A percentile compares a stretch with the other conserved stretches of the same genome.
Evolutionary conservation across 1,140 invertebrate species (phyloP).

Genomic region (Anastatus disparis): DNA sequence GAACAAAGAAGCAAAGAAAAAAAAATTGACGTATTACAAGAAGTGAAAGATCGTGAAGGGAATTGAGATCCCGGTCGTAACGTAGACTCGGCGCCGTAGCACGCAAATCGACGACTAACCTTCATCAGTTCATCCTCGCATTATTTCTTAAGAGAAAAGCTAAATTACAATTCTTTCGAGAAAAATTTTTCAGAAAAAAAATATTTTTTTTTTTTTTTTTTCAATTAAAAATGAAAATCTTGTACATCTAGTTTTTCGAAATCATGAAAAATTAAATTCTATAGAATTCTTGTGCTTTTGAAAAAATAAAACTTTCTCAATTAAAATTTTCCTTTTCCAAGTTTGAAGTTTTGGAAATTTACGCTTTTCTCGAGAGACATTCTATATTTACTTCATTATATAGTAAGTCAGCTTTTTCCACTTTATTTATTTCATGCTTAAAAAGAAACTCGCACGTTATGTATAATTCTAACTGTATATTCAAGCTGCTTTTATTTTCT

Average conservation of each 20-base stretch:
- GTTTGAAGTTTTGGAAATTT: too few relatives aligned
- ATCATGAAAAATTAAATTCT: too few relatives aligned
- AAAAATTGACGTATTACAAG: constrained; percentile 5
- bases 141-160: constrained; percentile 24
- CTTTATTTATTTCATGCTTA: constrained; percentile 31
- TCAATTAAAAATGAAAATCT: too few relatives aligned
- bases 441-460: constrained; percentile 27
- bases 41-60: constrained; percentile 11
- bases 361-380: not conserved
- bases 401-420: constrained; percentile 16
- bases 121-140: constrained; percentile 18
- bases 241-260: too few relatives aligned
- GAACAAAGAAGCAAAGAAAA: constrained; percentile 12
- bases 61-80: constrained; percentile 40
- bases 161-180: too few relatives aligned
- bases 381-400: constrained; percentile 26
- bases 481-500: constrained; percentile 23
- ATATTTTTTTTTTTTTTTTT: too few relatives aligned
- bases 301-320: too few relatives aligned
- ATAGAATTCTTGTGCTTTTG: too few relatives aligned
- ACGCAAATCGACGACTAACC: constrained; percentile 59
- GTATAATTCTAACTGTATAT: constrained; percentile 25
- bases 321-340: too few relatives aligned
- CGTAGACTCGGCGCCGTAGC: constrained; percentile 67
- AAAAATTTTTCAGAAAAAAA: too few relatives aligned